Evolutionary conservation across 2,888 invertebrate species (phyloP), one percentile per base, ranked within the genome.

Genomic region (Agrotis exclamationis): DNA sequence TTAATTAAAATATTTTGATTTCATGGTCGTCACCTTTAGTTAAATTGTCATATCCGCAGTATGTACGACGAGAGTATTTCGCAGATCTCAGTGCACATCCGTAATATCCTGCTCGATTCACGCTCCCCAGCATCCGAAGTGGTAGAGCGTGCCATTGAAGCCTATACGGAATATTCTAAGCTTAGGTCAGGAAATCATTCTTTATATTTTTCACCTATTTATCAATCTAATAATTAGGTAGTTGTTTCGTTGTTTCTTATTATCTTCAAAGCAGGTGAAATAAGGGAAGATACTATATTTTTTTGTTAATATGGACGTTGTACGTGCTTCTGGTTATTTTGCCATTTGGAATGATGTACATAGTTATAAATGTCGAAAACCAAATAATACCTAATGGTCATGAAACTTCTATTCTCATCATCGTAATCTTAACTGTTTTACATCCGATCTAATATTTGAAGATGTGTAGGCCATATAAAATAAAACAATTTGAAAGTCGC

Each of bases 31-130:
- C n/a, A 18, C 16, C 1, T 44, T 51, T 5, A 11, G 28, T 16
- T 47, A 13, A 63, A 62, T 57, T 79, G 82, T 79, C 82, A 71
- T 65, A 74, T 82, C 84, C 87, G 76, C 71, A 77, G 70, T 76
- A 78, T 75, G 70, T 76, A 76, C 59, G 67, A 50, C 28, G 51
- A 28, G 59, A 68, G 22, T 69, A 72, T 78, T 84, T 87, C 84
- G 74, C 77, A 84, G 83, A 77, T 85, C 84, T 63, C 28, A 60
- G 87, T 66, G 53, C 71, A 77, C 77, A 82, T 84, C 84, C 81
- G 83, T 84, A 83, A 87, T 86, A 84, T 85, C 76, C 83, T 80
- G 80, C 79, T 82, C 71, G 70, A 85, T 84, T 85, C 82, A 85
- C 79, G 83, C 80, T 84, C 82, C 80, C 80, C 71, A 71, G 80